phyloP scores from a whole-genome alignment of 37 sponge, comb jelly and placozoan species.

The Cladorhizidae sp. region DNA sequence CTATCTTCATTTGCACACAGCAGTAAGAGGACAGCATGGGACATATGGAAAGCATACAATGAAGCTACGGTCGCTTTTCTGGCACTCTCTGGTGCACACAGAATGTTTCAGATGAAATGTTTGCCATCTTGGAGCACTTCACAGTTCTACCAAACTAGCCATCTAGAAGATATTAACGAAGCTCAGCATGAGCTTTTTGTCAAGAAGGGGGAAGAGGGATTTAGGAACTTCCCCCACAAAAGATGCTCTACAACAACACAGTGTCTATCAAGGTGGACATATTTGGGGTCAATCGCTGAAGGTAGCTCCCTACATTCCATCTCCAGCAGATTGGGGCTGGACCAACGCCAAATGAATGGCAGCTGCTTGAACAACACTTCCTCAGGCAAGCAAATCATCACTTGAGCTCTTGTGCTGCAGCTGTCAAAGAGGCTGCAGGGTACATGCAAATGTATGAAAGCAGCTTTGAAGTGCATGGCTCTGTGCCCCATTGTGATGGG shows the following conservation, averaged over 20 bases:
- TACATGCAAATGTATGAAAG: not conserved
- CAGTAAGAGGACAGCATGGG: slow-evolving; percentile 17
- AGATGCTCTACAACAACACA: not conserved
- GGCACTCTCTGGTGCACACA: too few relatives aligned
- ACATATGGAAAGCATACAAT: not conserved
- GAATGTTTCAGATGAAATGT: too few relatives aligned
- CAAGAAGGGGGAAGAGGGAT: too few relatives aligned
- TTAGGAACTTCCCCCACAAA: not conserved
- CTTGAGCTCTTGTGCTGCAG: not conserved
- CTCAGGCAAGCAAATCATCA: not conserved
- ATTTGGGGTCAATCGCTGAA: too few relatives aligned
- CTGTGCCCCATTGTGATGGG: slow-evolving; percentile 1
- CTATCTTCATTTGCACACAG: slow-evolving; percentile 4
- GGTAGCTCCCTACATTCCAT: not conserved
- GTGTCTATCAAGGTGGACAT: not conserved
- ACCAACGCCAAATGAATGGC: not conserved
- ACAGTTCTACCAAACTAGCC: too few relatives aligned
- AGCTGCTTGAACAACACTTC: too few relatives aligned
- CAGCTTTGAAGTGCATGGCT: slow-evolving; percentile 1
- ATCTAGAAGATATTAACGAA: too few relatives aligned
- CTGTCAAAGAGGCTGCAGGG: slow-evolving; percentile 1
- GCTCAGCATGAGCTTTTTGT: too few relatives aligned
- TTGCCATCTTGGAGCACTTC: too few relatives aligned
- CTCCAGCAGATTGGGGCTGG: not conserved
- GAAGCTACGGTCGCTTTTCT: slow-evolving; percentile 16